phyloP scores from a whole-genome alignment of 2,797 vertebrate genomes.

The Philypnodon macrostomus region DNA sequence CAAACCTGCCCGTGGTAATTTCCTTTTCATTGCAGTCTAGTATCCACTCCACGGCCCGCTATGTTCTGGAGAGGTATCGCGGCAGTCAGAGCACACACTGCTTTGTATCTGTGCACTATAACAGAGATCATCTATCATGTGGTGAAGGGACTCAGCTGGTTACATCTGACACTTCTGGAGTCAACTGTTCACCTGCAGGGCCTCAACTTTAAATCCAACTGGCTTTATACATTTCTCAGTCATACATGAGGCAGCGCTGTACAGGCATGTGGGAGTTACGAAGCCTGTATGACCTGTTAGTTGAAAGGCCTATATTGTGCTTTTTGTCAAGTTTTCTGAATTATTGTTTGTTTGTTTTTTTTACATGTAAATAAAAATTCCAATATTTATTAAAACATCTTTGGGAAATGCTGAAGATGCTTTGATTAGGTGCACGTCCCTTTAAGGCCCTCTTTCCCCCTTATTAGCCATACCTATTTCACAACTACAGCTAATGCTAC shows the following conservation, averaged over 20 bases:
- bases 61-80: not conserved
- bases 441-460: too few relatives aligned
- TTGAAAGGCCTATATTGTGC: too few relatives aligned
- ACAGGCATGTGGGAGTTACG: not conserved
- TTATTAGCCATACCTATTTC: too few relatives aligned
- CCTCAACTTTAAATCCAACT: slow-evolving; percentile 25
- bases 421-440: too few relatives aligned
- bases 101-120: slow-evolving; percentile 6
- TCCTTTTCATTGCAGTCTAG: slow-evolving; percentile 18
- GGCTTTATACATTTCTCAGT: slow-evolving; percentile 5
- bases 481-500: too few relatives aligned
- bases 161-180: slow-evolving; percentile 13
- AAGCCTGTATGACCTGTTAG: not conserved
- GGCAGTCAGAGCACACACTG: not conserved
- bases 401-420: too few relatives aligned
- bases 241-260: slow-evolving; percentile 2
- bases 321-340: too few relatives aligned
- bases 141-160: slow-evolving; percentile 12
- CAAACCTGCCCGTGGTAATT: slow-evolving; percentile 20
- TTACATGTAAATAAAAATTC: too few relatives aligned
- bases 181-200: slow-evolving; percentile 20
- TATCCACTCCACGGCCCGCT: slow-evolving; percentile 1
- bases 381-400: too few relatives aligned
- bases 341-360: too few relatives aligned
- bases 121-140: slow-evolving; percentile 25